These are phyloP conservation scores for Apodemus agrarius DNA, from an alignment of 2,797 vertebrate species.

Conservation along the genomic window DNA sequence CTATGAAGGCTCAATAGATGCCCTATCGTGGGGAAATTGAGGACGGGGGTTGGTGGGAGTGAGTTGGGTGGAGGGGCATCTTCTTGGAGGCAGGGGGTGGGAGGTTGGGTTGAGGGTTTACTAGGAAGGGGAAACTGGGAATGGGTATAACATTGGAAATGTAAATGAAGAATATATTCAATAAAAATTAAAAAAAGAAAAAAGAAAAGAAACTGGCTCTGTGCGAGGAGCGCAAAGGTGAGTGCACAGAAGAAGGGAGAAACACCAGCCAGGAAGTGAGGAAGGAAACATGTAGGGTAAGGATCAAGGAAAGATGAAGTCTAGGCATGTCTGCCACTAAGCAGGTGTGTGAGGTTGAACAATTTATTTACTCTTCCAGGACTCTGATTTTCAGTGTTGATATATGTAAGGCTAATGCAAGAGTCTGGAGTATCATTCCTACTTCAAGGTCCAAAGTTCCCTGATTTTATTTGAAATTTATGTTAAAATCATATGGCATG, in stretches of 20 bases:
- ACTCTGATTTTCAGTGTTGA: neutral
- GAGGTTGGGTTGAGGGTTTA: too few relatives aligned
- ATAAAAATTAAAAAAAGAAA: too few relatives aligned
- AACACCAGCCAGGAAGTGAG: neutral
- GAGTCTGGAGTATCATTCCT: neutral
- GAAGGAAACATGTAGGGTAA: neutral
- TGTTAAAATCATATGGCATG: constrained; percentile 15
- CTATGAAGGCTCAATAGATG: too few relatives aligned
- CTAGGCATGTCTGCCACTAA: neutral
- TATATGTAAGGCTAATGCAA: constrained; percentile 11
- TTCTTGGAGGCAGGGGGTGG: too few relatives aligned
- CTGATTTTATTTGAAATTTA: constrained; percentile 51
- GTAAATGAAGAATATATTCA: too few relatives aligned
- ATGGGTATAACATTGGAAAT: too few relatives aligned
- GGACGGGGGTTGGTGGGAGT: too few relatives aligned
- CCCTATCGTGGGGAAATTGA: too few relatives aligned
- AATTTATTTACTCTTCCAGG: constrained; percentile 16
- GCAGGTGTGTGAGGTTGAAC: neutral
- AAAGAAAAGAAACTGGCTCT: neutral
- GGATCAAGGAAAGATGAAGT: neutral
- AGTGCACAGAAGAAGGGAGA: neutral
- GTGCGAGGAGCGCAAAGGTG: neutral
- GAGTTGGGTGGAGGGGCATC: too few relatives aligned
- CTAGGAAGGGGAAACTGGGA: too few relatives aligned
- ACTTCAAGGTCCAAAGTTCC: constrained; percentile 16